phyloP scores from a whole-genome alignment of 2,113 vertebrate genomes.

The Carlito syrichta region DNA sequence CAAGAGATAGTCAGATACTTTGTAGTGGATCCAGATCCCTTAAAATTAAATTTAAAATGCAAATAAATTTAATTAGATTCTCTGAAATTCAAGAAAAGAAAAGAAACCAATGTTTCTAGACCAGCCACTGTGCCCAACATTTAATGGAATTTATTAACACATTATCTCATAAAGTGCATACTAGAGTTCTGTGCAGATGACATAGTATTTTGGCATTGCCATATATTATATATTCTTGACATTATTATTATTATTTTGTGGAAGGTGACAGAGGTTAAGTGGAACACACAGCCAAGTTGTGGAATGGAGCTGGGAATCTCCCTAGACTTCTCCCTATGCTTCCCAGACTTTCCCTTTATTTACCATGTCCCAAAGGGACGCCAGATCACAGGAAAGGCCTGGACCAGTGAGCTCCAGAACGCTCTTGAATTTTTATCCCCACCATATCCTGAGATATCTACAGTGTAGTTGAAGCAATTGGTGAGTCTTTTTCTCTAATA shows the following conservation, averaged over 20 bases:
- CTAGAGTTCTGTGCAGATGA: background rate
- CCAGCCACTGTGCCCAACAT: background rate
- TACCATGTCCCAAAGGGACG: too few species aligned
- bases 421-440: too few species aligned
- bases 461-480: fast-evolving
- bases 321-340: background rate
- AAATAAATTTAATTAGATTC: background rate
- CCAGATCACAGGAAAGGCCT: too few species aligned
- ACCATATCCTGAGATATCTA: background rate
- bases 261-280: too few species aligned
- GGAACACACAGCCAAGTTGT: background rate
- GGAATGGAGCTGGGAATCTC: fast-evolving
- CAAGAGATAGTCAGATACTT: background rate
- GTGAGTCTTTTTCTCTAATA: background rate
- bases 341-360: fast-evolving
- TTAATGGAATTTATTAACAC: background rate
- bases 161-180: background rate
- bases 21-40: background rate
- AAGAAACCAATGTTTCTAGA: background rate
- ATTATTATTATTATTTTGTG: background rate
- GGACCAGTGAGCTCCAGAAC: fast-evolving
- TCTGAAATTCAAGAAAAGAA: background rate
- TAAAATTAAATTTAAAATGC: conserved; percentile 28
- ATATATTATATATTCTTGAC: background rate
- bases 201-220: background rate